These are phyloP conservation scores for Dasyprocta punctata DNA, from an alignment of 2,113 vertebrate genomes.

Conservation along the genomic window DNA sequence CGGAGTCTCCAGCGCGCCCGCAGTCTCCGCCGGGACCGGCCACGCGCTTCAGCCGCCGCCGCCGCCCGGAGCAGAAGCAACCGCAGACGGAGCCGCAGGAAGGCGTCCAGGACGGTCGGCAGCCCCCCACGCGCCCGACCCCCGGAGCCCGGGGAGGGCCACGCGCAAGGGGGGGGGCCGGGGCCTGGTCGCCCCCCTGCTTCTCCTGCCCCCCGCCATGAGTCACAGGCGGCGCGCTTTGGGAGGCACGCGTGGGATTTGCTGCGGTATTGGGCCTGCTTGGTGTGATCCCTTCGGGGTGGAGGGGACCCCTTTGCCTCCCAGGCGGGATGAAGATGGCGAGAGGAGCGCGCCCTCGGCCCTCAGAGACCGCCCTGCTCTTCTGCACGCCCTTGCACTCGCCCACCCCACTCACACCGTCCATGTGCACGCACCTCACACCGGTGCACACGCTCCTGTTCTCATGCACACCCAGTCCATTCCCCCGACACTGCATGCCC, in stretches of 20 bases:
- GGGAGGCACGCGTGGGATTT: constrained; percentile 10
- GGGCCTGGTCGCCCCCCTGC: neutral
- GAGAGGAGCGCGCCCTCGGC: neutral
- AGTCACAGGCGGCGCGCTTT: neutral
- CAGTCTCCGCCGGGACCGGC: constrained; percentile 72
- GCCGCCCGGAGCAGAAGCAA: constrained; percentile 10
- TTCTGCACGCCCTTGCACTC: neutral
- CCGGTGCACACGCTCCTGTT: neutral
- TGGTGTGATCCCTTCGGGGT: neutral
- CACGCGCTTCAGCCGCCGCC: constrained; percentile 70
- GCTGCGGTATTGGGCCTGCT: neutral
- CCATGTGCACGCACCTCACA: neutral
- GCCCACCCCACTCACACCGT: neutral
- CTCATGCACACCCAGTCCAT: no score
- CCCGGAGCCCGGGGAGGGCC: constrained; percentile 48
- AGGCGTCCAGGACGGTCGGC: constrained; percentile 71
- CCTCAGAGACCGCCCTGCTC: neutral
- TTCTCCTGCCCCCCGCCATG: neutral
- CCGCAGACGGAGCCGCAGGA: constrained; percentile 52
- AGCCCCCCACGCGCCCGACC: constrained; percentile 50
- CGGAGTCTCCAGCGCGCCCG: constrained; percentile 73
- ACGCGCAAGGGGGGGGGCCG: neutral
- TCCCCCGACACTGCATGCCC: neutral
- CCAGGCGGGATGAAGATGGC: neutral
- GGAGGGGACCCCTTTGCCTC: neutral